phyloP scores from a whole-genome alignment of 2,888 invertebrate genomes.

The Nipponacmea schrenckii region DNA sequence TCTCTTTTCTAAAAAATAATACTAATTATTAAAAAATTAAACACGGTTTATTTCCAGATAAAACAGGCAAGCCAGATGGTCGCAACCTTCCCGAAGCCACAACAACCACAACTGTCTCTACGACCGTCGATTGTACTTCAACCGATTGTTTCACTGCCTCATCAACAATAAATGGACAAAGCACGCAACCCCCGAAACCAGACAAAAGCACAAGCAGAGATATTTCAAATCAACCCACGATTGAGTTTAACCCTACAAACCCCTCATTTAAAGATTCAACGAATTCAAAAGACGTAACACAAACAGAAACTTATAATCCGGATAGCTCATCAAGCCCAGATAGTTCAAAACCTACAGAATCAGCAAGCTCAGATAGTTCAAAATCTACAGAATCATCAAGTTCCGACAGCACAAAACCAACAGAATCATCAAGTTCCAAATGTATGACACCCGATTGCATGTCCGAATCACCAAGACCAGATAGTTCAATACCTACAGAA shows the following conservation, averaged over 20 bases:
- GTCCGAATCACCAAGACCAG: not conserved
- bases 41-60: slow-evolving; percentile 7
- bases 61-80: not conserved
- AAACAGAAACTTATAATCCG: too few species aligned
- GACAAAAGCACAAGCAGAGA: not conserved
- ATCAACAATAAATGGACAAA: not conserved
- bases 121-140: not conserved
- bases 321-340: not conserved
- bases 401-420: not conserved
- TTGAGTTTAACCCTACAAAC: too few species aligned
- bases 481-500: not conserved
- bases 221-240: not conserved
- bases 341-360: not conserved
- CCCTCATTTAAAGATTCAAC: not conserved
- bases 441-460: not conserved
- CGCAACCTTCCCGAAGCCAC: not conserved
- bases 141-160: not conserved
- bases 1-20: too few species aligned
- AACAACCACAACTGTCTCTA: not conserved
- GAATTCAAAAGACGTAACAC: not conserved
- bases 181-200: not conserved
- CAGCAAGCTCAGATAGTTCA: not conserved
- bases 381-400: not conserved
- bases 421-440: not conserved
- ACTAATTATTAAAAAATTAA: not conserved